A percentile compares a stretch with the other conserved stretches of the same genome.
These are phyloP conservation scores for Datnioides undecimradiatus DNA, from an alignment of 2,113 vertebrate species.

Conservation along the genomic window DNA sequence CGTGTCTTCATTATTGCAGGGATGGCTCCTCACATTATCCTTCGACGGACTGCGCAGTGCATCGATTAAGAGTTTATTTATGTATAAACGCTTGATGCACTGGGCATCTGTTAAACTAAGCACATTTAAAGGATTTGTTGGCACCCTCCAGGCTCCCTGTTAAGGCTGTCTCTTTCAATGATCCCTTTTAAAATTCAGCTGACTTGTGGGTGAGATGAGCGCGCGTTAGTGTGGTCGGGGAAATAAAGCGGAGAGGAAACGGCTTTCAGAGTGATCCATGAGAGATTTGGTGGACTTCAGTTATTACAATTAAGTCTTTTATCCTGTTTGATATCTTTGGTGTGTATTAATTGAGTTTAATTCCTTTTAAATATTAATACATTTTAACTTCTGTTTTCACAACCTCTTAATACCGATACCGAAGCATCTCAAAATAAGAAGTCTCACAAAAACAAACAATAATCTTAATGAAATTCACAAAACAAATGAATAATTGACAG, in stretches of 20 bases:
- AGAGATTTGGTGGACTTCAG: not conserved
- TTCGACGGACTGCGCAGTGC: not conserved
- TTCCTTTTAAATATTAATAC: not conserved
- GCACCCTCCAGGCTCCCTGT: constrained; percentile 40
- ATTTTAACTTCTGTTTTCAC: not conserved
- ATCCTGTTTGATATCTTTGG: not conserved
- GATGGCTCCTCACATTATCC: constrained; percentile 11
- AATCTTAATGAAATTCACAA: not conserved
- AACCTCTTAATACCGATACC: not conserved
- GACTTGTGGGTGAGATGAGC: constrained; percentile 34
- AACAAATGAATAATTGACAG: constrained; percentile 10
- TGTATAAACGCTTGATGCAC: constrained; percentile 17
- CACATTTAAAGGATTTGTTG: constrained; percentile 60
- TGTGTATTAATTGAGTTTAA: not conserved
- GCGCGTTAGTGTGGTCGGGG: constrained; percentile 17
- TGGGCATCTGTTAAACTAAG: constrained; percentile 47
- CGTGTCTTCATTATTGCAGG: not conserved
- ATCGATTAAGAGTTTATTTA: constrained; percentile 36
- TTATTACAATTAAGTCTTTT: not conserved
- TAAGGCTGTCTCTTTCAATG: constrained; percentile 39
- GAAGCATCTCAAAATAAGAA: not conserved
- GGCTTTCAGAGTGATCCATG: not conserved
- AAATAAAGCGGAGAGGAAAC: not conserved
- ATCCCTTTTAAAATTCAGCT: constrained; percentile 45
- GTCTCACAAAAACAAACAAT: not conserved